Evolutionary conservation across 2,113 vertebrate genomes (phyloP).

Genomic region (Lethenteron camtschaticum): DNA sequence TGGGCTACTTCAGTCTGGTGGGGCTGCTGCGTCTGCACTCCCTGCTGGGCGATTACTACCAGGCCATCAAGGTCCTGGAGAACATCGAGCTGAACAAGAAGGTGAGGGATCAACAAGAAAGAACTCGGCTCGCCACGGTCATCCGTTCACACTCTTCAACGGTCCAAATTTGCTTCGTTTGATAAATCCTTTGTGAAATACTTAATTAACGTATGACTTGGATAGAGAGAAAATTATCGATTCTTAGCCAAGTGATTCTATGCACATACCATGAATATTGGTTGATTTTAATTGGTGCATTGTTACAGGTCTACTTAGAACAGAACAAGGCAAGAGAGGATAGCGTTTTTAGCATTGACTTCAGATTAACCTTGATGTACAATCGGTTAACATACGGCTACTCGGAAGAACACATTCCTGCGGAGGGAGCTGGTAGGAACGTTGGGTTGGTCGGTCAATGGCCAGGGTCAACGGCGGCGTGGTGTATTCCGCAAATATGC

Average conservation of each 20-base stretch:
- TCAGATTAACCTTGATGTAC: too few relatives aligned
- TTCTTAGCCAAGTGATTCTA: background rate
- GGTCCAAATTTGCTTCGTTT: background rate
- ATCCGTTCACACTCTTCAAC: background rate
- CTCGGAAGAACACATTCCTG: too few relatives aligned
- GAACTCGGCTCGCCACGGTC: background rate
- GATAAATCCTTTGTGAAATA: background rate
- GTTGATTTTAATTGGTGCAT: too few relatives aligned
- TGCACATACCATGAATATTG: too few relatives aligned
- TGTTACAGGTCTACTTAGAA: background rate
- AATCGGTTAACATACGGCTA: too few relatives aligned
- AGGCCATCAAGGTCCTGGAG: slow-evolving; percentile 94
- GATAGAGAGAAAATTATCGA: background rate
- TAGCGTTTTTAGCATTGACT: too few relatives aligned
- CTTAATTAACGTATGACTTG: background rate
- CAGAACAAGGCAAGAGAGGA: too few relatives aligned
- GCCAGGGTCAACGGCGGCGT: too few relatives aligned
- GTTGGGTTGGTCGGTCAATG: too few relatives aligned
- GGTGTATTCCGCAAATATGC: too few relatives aligned
- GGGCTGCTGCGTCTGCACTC: slow-evolving; percentile 83
- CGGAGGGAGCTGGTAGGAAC: too few relatives aligned
- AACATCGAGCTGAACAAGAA: slow-evolving; percentile 99
- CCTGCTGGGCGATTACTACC: slow-evolving; percentile 85
- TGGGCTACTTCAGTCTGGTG: slow-evolving; percentile 93
- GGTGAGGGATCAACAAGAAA: slow-evolving; percentile 22